Conservation (phyloP, 1,140 invertebrate species). For the Drosophila eugracilis region DNA sequence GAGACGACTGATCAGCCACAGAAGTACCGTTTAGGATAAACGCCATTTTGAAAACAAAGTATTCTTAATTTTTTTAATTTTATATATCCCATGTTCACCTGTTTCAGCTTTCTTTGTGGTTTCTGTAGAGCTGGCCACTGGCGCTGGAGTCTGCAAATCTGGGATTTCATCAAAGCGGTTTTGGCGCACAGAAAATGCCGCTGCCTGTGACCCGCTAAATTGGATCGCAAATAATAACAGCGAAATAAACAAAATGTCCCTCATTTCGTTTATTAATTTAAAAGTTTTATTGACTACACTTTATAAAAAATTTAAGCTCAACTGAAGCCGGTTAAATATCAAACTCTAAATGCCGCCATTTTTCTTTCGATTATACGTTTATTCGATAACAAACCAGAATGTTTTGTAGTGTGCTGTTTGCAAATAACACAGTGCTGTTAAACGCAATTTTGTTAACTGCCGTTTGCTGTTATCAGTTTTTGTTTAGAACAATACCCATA, state of each 20-base stretch:
- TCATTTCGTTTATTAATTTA: slow-evolving; percentile 6
- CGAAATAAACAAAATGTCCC: slow-evolving; percentile 7
- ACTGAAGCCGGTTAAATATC: not conserved
- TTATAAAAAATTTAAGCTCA: not conserved
- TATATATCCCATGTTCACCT: slow-evolving; percentile 13
- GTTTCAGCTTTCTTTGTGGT: slow-evolving; percentile 1
- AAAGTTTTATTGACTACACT: not conserved
- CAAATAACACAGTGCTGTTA: slow-evolving; percentile 1
- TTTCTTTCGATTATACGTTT: not conserved
- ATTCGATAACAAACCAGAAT: not conserved
- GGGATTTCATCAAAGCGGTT: slow-evolving; percentile 22
- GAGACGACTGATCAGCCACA: not conserved
- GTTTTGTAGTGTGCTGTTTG: not conserved
- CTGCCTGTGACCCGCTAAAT: slow-evolving; percentile 1
- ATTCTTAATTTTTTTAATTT: too few relatives aligned
- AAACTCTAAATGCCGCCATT: slow-evolving; percentile 2
- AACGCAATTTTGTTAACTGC: not conserved
- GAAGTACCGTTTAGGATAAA: not conserved
- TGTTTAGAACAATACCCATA: too few relatives aligned
- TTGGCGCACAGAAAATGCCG: slow-evolving; percentile 48
- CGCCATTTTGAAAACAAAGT: not conserved
- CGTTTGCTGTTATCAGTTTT: not conserved
- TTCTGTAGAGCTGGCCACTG: not conserved
- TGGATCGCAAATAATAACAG: slow-evolving; percentile 19
- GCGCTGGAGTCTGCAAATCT: slow-evolving; percentile 10